These are phyloP conservation scores for Chloroceryle inda DNA, from an alignment of 2,797 vertebrate species.

Conservation along the genomic window DNA sequence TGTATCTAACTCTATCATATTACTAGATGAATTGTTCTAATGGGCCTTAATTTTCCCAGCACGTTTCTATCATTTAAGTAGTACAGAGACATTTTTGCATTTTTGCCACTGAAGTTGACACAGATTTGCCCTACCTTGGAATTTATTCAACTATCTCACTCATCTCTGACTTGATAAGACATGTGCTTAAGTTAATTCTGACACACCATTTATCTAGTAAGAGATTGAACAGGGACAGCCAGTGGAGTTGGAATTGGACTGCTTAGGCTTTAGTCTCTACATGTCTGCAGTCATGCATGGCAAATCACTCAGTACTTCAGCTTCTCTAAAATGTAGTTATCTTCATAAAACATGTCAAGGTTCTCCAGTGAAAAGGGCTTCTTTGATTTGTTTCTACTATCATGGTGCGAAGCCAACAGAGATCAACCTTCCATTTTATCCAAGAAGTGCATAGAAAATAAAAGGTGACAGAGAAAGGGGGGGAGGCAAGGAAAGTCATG, in stretches of 20 bases:
- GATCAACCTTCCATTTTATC: background rate
- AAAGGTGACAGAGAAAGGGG: background rate
- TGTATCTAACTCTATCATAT: background rate
- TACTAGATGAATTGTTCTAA: background rate
- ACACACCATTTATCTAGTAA: background rate
- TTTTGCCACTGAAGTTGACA: background rate
- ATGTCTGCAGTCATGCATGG: background rate
- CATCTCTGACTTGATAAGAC: background rate
- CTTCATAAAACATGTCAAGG: background rate
- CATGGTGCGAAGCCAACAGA: background rate
- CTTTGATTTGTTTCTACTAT: background rate
- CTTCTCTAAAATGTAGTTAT: background rate
- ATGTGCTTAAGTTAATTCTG: background rate
- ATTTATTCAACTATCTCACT: background rate
- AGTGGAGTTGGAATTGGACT: background rate
- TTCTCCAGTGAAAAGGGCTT: background rate
- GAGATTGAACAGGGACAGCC: background rate
- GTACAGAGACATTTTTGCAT: background rate
- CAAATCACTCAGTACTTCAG: background rate
- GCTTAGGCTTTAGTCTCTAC: background rate
- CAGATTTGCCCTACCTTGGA: background rate
- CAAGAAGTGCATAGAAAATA: background rate
- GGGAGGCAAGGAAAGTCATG: background rate
- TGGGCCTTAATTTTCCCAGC: background rate
- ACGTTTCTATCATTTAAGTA: background rate